A percentile compares a stretch with the other conserved stretches of the same genome.
phyloP scores from a whole-genome alignment of 2,888 invertebrate genomes.

The Tricholauxania praeusta region DNA sequence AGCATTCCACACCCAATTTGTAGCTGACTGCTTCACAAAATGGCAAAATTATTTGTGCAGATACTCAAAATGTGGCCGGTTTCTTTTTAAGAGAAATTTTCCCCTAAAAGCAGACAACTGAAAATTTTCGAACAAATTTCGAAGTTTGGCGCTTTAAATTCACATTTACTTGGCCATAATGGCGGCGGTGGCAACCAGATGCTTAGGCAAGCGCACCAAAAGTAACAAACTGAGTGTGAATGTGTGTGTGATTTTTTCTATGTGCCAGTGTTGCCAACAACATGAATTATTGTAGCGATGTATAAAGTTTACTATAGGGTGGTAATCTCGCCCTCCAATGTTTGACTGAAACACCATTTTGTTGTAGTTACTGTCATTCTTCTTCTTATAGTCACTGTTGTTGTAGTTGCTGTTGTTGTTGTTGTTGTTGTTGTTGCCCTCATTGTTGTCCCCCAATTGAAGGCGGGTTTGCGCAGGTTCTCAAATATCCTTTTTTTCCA shows the following conservation, averaged over 20 bases:
- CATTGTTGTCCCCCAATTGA: conserved; percentile 5
- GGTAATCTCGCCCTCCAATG: not conserved
- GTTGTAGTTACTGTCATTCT: too few species aligned
- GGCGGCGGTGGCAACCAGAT: conserved; percentile 50
- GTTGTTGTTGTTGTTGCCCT: too few species aligned
- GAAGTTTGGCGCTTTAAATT: conserved; percentile 51
- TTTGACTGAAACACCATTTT: not conserved
- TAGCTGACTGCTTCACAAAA: conserved; percentile 13
- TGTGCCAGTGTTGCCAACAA: not conserved
- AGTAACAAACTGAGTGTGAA: too few species aligned
- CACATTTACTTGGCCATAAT: conserved; percentile 58
- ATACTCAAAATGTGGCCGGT: too few species aligned
- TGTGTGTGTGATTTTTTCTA: too few species aligned
- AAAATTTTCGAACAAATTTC: conserved; percentile 26
- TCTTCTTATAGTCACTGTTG: too few species aligned
- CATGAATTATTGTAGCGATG: not conserved
- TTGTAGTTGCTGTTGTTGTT: too few species aligned
- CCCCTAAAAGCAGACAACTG: not conserved
- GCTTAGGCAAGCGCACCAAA: too few species aligned
- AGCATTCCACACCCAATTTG: not conserved
- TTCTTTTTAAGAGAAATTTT: not conserved
- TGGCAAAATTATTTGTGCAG: conserved; percentile 29
- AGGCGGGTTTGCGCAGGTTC: conserved; percentile 63
- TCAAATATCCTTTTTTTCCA: conserved; percentile 47
- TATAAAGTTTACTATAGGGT: not conserved